Base-by-base conservation (phyloP, 2,113 vertebrate genomes). In the Saimiri boliviensis region DNA sequence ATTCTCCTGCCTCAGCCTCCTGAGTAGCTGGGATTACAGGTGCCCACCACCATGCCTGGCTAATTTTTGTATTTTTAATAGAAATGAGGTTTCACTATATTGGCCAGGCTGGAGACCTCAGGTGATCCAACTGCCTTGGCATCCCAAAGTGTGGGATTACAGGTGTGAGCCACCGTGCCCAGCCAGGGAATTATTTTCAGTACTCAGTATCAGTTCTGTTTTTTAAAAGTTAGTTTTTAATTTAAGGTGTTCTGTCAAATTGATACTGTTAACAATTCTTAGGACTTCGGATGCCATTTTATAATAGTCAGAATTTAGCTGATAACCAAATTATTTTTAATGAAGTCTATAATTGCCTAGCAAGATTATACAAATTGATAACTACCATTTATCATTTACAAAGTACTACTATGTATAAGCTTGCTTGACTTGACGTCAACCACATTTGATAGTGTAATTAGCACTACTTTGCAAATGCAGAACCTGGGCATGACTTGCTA, bases 241-340 rank as follows among this genome's bases (percentile, higher is more conserved):
- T 66, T 94, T 66, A 79, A 79, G 5, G 40, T 79, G 68, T 95
- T 89, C 11, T 83, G 23, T 93, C 92, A 63, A 76, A 1, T 58
- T 74, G 14, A 80, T 54, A 60, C 27, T 86, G 35, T 25, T 84
- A 84, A 93, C 68, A 95, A 21, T 80, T 93, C n/a, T 40, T 91
- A 68, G 58, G 40, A 66, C 21, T 88, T 70, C 76, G 60, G 10
- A 37, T 77, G 10, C 4, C 23, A 27, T 77, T 77, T 94, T 73
- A 54, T 68, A 93, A 60, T 13, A 91, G 40, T 77, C 40, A 88
- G 21, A 79, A 92, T 84, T 79, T 93, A 54, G 77, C 49, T 89
- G 37, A 21, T 71, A 94, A 60, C 16, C 25, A 27, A 95, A 25
- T 97, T 76, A 40, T 52, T 97, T 95, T 47, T 21, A 89, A 76